Base-by-base conservation (phyloP, 2,888 invertebrate species). In the Axea sp. region DNA sequence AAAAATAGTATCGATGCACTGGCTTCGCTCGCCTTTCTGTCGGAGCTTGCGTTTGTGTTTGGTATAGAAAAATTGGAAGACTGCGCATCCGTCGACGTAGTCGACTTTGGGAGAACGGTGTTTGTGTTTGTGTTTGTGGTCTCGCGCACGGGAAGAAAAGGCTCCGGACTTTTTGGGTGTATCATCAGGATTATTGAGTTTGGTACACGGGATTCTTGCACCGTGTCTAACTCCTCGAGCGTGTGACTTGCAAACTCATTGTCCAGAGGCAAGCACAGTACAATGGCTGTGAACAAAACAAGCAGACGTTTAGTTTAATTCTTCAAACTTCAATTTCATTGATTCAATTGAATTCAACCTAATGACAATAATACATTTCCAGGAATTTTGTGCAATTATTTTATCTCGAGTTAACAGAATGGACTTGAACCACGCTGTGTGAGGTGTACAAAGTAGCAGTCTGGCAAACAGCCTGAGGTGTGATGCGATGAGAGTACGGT, bases 251-350 rank as follows among this genome's bases (percentile, higher is more conserved):
- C 78, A 31, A 71, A 76, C 37, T 83, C 80, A 12, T 87, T 85
- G 77, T 88, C 87, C 53, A 89, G 83, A n/a, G 90, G 89, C 62
- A 90, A 82, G 78, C 90, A 90, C 30, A 91, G 82, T 5, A 91
- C 83, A 39, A 90, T 87, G 6, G 86, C 90, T 17, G n/a, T n/a
- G n/a, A n/a, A n/a, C n/a, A n/a, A n/a, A n/a, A n/a, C n/a, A n/a
- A n/a, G n/a, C n/a, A n/a, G n/a, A n/a, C n/a, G n/a, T n/a, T n/a
- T n/a, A n/a, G n/a, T n/a, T n/a, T n/a, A n/a, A n/a, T n/a, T n/a
- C n/a, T n/a, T n/a, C n/a, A n/a, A n/a, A n/a, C n/a, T n/a, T n/a
- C n/a, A n/a, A n/a, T n/a, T n/a, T n/a, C n/a, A n/a, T n/a, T n/a
- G n/a, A n/a, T n/a, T n/a, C n/a, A n/a, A n/a, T n/a, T n/a, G n/a